Evolutionary conservation across 2,797 vertebrate species (phyloP), one percentile per base, ranked within the genome.

Genomic region (Pteronotus mesoamericanus): DNA sequence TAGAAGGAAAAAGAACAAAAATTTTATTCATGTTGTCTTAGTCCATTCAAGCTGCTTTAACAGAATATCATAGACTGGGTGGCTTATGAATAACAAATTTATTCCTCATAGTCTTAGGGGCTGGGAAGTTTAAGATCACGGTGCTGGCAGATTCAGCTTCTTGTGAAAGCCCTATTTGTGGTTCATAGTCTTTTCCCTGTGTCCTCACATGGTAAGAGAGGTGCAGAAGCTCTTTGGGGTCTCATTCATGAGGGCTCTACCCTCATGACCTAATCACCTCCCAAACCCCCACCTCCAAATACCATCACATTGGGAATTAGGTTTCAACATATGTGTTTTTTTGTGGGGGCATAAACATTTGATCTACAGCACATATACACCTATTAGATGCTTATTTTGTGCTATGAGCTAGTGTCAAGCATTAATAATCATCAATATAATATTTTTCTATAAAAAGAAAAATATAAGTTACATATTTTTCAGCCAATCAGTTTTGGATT

Each of bases 381-480:
- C 84, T 87, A 42, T 68, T 89, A 90, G 12, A 37, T 53, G 32
- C 15, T 82, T 83, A 84, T 80, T 72, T 64, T 48, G 34, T 34
- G 64, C 10, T 42, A 37, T 74, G 53, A 94, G 77, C 34, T 84
- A 68, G 48, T 32, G 9, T 91, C 55, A 91, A 82, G 77, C 78
- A 96, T 57, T 69, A 87, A 85, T 72, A 93, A 15, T 21, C 9
- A 78, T 37, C 57, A 72, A 77, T 89, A 77, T 75, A 66, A 39
- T 32, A 75, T 80, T 91, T 95, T 94, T 82, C n/a, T 68, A n/a
- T 61, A 51, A 96, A 91, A 96, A 61, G 39, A 39, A 55, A 91
- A 89, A 59, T 12, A 71, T 51, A 57, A 37, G 32, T 53, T 94
- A 77, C 9, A 72, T 85, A 90, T 59, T 94, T 92, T 83, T 64